Conservation (phyloP, 2,113 vertebrate species). For the Anhinga rufa region DNA sequence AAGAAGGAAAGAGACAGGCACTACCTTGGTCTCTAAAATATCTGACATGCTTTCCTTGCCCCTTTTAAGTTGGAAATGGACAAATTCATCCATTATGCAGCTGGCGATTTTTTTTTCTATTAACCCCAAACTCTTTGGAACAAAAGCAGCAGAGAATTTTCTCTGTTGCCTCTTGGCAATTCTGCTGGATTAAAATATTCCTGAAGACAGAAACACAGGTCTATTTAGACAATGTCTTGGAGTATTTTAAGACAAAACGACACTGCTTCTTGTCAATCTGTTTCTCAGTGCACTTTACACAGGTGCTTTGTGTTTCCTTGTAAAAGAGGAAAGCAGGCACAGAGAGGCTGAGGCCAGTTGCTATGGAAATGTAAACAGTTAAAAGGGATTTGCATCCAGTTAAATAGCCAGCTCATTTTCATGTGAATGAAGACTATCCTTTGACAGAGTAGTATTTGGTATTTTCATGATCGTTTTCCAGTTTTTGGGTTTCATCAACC, state of each 20-base stretch:
- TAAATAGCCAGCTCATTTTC: not conserved
- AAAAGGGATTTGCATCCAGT: not conserved
- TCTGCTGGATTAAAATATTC: not conserved
- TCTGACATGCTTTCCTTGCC: not conserved
- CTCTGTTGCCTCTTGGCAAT: not conserved
- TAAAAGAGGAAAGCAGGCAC: not conserved
- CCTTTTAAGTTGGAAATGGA: not conserved
- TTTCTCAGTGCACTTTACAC: not conserved
- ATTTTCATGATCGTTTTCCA: not conserved
- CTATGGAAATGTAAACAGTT: not conserved
- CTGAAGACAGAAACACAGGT: not conserved
- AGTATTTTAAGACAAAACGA: not conserved
- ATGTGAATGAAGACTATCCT: not conserved
- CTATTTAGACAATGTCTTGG: not conserved
- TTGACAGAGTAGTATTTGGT: not conserved
- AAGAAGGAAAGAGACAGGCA: not conserved
- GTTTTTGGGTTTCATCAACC: not conserved
- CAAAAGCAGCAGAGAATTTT: not conserved
- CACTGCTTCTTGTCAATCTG: not conserved
- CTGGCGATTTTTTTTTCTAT: not conserved
- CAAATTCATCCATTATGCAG: not conserved
- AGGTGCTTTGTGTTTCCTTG: not conserved
- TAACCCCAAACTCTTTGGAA: not conserved
- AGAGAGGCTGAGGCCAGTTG: not conserved
- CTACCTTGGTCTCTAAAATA: not conserved